Base-by-base conservation (phyloP, 2,797 vertebrate genomes). In the Gymnothorax javanicus region DNA sequence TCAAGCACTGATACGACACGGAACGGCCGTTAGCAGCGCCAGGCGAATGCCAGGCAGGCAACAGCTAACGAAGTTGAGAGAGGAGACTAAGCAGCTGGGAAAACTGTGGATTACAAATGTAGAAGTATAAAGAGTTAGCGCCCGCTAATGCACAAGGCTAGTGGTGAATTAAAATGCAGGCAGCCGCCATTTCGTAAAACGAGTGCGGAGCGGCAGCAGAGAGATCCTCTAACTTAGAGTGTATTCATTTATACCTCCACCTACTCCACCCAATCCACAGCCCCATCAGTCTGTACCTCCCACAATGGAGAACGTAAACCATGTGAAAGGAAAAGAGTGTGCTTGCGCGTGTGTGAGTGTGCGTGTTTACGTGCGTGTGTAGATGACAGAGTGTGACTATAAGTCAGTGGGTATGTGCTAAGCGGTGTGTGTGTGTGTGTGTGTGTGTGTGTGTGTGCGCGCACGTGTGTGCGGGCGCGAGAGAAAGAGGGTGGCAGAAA, bases 351-450 rank as follows among this genome's bases (percentile, higher is more conserved):
- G 58, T 9, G 58, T 11, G 58, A 8, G 86, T 3, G 89, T 92
- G 93, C 91, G 92, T 94, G 94, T 13, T 13, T 59, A 13, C 9
- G 58, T 59, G 58, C 9, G 58, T 59, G 58, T 11, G 58, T 9
- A 59, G 13, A 59, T 59, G 58, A 59, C 1, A 59, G 59, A 17
- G 59, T 62, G 59, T 17, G 33, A 43, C 33, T 43, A 43, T 43
- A 43, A 1, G 33, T 43, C 33, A 43, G 33, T 43, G 33, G 33
- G 62, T 8, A 7, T 67, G 62, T 67, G 13, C 0, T 0, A 17
- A 20, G 4, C 4, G 12, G 60, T 3, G 13, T 62, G 60, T 20
- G 13, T 60, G 11, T 1, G 59, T 15, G 62, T 0, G 62, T n/a
- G 20, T 17, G 59, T 88, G 50, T 84, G 87, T 87, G 90, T 69